Evolutionary conservation across 2,888 invertebrate species (phyloP), one percentile per base, ranked within the genome.

Genomic region (Dastarcus helophoroides): DNA sequence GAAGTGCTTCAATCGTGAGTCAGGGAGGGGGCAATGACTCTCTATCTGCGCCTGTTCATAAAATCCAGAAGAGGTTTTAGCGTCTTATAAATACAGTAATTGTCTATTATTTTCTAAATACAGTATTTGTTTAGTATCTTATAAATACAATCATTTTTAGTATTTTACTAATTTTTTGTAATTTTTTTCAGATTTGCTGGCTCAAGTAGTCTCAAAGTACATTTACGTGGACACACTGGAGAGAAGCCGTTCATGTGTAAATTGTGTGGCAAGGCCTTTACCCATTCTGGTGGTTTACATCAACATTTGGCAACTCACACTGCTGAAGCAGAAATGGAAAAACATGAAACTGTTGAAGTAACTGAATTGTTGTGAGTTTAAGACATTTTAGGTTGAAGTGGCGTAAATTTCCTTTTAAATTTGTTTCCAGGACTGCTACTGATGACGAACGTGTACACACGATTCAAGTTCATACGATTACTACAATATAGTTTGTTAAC

Each of bases 361-460:
- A 43, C 56, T 3, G 58, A 60, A 42, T 43, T 60, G 35, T 48
- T 60, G 60, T 61, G 50, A 54, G 58, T 47, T 30, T 19, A 13
- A 6, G 6, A 17, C 6, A 7, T 17, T 17, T 17, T 17, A n/a
- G 6, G 19, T 17, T 7, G 6, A 23, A 5, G 10, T 5, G 5
- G 9, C 6, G 5, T 23, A 23, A 7, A 7, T 9, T 27, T 16
- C 12, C 23, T 29, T 29, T 25, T 9, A 10, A 9, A 14, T 25
- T 12, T 29, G 37, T 29, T 51, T 51, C 31, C 40, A 56, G 56
- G 35, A 50, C 53, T 17, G 46, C 47, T 4, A 54, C 46, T 27
- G 44, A 48, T 1, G 30, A 34, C 19, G 30, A 47, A 22, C 38
- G 40, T 25, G 42, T 48, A 27, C 56, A 55, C 31, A 52, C 54